Evolutionary conservation across 2,113 vertebrate genomes (phyloP).

Genomic region (Apus apus): DNA sequence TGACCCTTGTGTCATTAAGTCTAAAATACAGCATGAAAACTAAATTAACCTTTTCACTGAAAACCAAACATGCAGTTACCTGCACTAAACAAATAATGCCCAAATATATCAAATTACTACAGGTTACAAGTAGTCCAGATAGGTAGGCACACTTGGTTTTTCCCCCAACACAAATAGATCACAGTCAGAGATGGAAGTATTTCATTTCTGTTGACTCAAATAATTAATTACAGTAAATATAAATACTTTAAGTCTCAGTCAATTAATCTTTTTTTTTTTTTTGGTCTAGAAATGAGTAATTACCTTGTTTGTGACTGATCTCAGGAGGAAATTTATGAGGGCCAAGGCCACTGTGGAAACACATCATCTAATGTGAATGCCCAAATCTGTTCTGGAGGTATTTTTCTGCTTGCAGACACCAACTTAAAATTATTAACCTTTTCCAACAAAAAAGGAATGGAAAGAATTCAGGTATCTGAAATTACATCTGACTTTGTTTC

Average conservation of each 20-base stretch:
- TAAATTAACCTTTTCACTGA: neutral
- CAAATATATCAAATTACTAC: neutral
- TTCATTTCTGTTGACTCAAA: neutral
- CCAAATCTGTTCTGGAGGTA: neutral
- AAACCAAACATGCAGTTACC: neutral
- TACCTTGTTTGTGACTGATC: slow-evolving; percentile 16
- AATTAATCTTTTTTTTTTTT: neutral
- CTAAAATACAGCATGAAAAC: neutral
- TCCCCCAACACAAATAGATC: neutral
- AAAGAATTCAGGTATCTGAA: neutral
- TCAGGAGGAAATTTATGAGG: neutral
- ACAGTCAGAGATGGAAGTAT: neutral
- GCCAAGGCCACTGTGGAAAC: neutral
- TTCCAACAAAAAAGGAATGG: neutral
- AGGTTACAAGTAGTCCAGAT: neutral
- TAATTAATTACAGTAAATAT: neutral
- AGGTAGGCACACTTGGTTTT: neutral
- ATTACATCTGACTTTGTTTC: neutral
- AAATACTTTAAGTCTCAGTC: neutral
- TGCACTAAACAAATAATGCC: neutral
- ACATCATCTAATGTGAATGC: neutral
- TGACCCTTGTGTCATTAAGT: neutral
- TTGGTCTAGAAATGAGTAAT: neutral
- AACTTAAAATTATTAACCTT: neutral
- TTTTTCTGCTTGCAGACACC: neutral